A percentile compares a stretch with the other conserved stretches of the same genome.
Evolutionary conservation across 2,113 vertebrate genomes (phyloP).

Genomic region (Eleginops maclovinus): DNA sequence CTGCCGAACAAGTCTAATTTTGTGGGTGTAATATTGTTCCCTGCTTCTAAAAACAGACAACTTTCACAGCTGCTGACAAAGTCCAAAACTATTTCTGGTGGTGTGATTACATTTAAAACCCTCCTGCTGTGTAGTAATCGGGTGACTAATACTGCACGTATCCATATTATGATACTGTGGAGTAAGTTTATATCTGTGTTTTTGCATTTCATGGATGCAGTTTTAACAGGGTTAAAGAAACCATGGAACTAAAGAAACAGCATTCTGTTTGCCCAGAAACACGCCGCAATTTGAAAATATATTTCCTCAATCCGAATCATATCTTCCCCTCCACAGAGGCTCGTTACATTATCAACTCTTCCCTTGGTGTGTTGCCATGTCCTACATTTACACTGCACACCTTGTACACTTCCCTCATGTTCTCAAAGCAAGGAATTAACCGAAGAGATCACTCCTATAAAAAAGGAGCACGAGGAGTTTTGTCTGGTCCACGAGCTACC

Average conservation of each 20-base stretch:
- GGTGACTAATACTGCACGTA: not conserved
- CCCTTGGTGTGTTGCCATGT: conserved; percentile 60
- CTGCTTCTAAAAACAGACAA: conserved; percentile 66
- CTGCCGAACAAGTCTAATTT: conserved; percentile 66
- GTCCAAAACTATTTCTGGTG: conserved; percentile 12
- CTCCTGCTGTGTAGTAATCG: conserved; percentile 21
- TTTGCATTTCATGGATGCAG: conserved; percentile 23
- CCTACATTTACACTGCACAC: conserved; percentile 66
- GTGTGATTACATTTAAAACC: conserved; percentile 13
- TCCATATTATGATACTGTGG: conserved; percentile 30
- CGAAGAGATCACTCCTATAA: conserved; percentile 31
- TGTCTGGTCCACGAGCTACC: conserved; percentile 59
- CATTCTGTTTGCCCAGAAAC: conserved; percentile 30
- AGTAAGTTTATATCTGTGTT: conserved; percentile 23
- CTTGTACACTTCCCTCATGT: conserved; percentile 49
- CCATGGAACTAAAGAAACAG: conserved; percentile 38
- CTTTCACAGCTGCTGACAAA: conserved; percentile 34
- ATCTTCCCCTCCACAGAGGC: conserved; percentile 54
- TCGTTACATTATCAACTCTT: conserved; percentile 68
- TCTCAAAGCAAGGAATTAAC: conserved; percentile 29
- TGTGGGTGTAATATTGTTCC: conserved; percentile 55
- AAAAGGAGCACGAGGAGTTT: conserved; percentile 46
- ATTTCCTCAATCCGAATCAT: conserved; percentile 47
- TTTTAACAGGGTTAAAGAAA: conserved; percentile 26
- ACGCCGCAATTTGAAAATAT: conserved; percentile 49